These are phyloP conservation scores for Lucinisca nassula DNA, from an alignment of 2,888 invertebrate genomes.

Conservation along the genomic window DNA sequence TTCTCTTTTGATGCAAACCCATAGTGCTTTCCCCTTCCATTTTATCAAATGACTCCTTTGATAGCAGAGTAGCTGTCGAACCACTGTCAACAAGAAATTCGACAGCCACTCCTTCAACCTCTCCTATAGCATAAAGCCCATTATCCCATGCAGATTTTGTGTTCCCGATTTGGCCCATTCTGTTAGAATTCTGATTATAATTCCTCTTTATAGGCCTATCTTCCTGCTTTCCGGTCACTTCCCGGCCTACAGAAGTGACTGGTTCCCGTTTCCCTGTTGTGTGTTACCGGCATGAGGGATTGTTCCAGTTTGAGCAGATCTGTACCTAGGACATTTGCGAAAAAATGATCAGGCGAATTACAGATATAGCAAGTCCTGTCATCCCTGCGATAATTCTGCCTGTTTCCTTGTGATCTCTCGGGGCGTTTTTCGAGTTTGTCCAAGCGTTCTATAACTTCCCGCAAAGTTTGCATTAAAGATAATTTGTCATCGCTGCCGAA, in stretches of 20 bases:
- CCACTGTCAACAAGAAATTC: background rate
- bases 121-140: background rate
- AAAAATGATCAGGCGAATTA: background rate
- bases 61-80: background rate
- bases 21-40: background rate
- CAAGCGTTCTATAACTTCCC: background rate
- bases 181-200: background rate
- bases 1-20: background rate
- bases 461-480: background rate
- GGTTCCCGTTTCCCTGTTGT: conserved; percentile 21
- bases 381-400: background rate
- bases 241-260: conserved; percentile 39
- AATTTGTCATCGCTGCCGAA: background rate
- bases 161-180: conserved; percentile 13
- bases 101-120: background rate
- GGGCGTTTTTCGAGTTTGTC: background rate
- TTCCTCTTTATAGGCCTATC: conserved; percentile 4
- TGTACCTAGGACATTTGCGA: conserved; percentile 9
- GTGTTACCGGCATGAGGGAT: background rate
- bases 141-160: background rate
- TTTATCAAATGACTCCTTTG: background rate
- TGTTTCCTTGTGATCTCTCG: background rate
- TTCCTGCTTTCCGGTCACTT: background rate
- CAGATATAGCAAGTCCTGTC: background rate
- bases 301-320: background rate